Evolutionary conservation across 2,113 vertebrate species (phyloP), one percentile per base, ranked within the genome.

Genomic region (Herpailurus yagouaroundi): DNA sequence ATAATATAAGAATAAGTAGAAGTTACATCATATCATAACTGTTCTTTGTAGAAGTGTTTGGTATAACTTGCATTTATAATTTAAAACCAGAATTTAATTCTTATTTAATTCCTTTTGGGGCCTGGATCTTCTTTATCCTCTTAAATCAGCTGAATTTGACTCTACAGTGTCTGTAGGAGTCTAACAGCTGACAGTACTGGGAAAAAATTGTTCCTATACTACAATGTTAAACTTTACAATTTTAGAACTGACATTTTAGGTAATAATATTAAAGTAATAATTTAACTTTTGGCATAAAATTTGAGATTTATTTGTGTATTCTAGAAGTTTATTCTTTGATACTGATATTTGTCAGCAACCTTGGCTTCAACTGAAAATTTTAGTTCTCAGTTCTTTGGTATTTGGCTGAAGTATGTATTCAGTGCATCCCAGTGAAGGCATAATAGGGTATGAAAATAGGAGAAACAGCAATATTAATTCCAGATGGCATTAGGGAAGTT

Each of bases 21-120:
- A 11, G 45, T 95, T 87, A n/a, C 5, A 52, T 91, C 69, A 71
- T 60, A 52, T 27, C 2, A 50, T 52, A 93, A 36, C 5, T 91
- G 33, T 74, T 91, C 41, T 94, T 86, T 66, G 25, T 94, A n/a
- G 52, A 66, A 83, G 29, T 73, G 6, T 74, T 57, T 95, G 63
- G 33, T 74, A 11, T 80, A 50, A 60, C 45, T 52, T 68, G 71
- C 31, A 50, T 27, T 80, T 84, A 80, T 36, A 63, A 91, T 45
- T 94, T 94, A 60, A 94, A 91, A 80, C 33, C 77, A 79, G 68
- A 66, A 77, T 87, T 93, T 77, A 90, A 95, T 79, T 91, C 81
- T 94, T 76, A 82, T 29, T 90, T 82, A 45, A 81, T 63, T 96
- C 48, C n/a, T 69, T 89, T 77, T 95, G 93, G n/a, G 23, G 82